These are phyloP conservation scores for Engystomops pustulosus DNA, from an alignment of 2,113 vertebrate genomes.

Conservation along the genomic window DNA sequence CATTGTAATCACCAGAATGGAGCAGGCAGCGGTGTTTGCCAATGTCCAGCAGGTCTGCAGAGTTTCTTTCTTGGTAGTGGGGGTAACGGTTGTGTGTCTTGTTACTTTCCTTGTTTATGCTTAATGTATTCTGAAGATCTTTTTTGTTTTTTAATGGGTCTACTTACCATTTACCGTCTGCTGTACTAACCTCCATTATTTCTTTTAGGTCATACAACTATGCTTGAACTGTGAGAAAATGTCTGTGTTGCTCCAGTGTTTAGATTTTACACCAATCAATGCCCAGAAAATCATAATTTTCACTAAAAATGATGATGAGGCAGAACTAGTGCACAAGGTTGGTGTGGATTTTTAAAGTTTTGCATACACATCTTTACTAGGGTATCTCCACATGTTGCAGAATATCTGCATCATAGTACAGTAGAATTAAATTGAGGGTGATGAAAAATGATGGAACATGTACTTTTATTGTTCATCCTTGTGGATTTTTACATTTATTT, in stretches of 20 bases:
- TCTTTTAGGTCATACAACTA: constrained; percentile 76
- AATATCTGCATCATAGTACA: too few relatives aligned
- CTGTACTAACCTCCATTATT: background rate
- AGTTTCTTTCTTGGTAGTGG: background rate
- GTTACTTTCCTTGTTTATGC: background rate
- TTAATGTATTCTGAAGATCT: background rate
- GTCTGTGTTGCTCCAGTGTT: constrained; percentile 73
- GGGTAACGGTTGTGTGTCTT: background rate
- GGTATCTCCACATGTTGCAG: too few relatives aligned
- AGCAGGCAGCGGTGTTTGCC: constrained; percentile 88
- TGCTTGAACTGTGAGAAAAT: constrained; percentile 77
- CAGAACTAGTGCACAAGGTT: constrained; percentile 84
- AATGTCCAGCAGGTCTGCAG: constrained; percentile 86
- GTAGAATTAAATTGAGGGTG: too few relatives aligned
- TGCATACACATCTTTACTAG: too few relatives aligned
- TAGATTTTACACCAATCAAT: constrained; percentile 75
- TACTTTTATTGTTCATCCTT: too few relatives aligned
- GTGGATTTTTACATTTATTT: too few relatives aligned
- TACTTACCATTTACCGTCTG: too few relatives aligned
- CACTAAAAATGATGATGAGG: constrained; percentile 76
- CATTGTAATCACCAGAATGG: constrained; percentile 76
- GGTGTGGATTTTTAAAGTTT: background rate
- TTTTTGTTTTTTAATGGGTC: too few relatives aligned
- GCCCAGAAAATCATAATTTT: constrained; percentile 87
- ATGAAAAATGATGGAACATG: too few relatives aligned